phyloP scores from a whole-genome alignment of 2,888 invertebrate genomes.

The Corbicula japonica region DNA sequence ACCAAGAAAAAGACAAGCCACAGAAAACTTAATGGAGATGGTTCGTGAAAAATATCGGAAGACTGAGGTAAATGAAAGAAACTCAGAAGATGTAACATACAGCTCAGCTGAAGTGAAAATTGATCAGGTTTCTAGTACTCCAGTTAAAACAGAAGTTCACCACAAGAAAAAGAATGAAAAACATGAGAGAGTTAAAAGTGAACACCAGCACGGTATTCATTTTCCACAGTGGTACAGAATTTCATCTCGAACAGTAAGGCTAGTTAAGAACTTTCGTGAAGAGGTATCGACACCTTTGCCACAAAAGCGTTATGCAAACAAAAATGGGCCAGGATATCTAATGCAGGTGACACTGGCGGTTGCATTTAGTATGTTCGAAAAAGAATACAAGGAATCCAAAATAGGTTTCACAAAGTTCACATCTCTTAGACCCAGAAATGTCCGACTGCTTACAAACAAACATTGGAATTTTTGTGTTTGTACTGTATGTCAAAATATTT shows the following conservation, averaged over 20 bases:
- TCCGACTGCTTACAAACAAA: constrained; percentile 30
- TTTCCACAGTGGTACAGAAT: constrained; percentile 25
- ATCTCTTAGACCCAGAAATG: constrained; percentile 45
- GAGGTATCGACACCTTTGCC: constrained; percentile 44
- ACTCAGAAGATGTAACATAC: not conserved
- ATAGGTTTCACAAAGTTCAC: constrained; percentile 49
- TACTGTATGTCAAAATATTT: constrained; percentile 37
- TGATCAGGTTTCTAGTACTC: no score
- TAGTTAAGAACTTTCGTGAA: constrained; percentile 31
- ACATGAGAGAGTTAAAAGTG: no score
- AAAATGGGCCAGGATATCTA: constrained; percentile 49
- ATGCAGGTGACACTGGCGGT: constrained; percentile 29
- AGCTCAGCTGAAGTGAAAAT: not conserved
- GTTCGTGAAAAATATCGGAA: not conserved
- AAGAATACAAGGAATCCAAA: constrained; percentile 36
- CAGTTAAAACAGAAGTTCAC: no score
- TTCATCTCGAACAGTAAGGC: constrained; percentile 5
- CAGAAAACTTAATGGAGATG: not conserved
- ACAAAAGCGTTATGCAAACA: constrained; percentile 48
- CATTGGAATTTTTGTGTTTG: constrained; percentile 54
- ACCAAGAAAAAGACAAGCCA: constrained; percentile 29
- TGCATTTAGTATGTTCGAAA: constrained; percentile 33
- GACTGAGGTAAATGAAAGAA: constrained; percentile 1
- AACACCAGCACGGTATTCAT: constrained; percentile 7
- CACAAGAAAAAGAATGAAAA: no score